These are phyloP conservation scores for Tethya wilhelma DNA, from an alignment of 37 sponge, comb jelly and placozoan genomes.

Conservation along the genomic window DNA sequence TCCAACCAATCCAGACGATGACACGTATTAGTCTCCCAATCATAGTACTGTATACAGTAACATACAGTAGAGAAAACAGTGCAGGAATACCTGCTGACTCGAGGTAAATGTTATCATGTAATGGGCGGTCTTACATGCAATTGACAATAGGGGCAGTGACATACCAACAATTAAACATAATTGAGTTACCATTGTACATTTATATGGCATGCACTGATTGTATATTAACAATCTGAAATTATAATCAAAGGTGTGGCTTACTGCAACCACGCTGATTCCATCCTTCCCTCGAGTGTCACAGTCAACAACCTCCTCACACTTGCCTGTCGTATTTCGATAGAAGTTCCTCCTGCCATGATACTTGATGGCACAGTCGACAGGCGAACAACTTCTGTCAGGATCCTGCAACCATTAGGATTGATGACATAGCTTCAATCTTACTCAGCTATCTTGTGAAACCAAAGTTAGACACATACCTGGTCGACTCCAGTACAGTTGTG, in stretches of 20 bases:
- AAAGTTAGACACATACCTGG: not conserved
- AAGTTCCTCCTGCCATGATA: conserved; percentile 87
- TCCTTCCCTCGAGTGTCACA: conserved; percentile 79
- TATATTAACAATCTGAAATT: too few species aligned
- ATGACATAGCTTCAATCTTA: not conserved
- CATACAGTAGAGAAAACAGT: not conserved
- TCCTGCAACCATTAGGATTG: conserved; percentile 41
- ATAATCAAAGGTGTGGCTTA: too few species aligned
- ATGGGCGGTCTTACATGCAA: not conserved
- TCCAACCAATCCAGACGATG: conserved; percentile 46
- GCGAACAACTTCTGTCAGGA: conserved; percentile 74
- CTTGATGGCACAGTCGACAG: conserved; percentile 90
- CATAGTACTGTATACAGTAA: conserved; percentile 81
- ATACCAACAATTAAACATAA: too few species aligned
- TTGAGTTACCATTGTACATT: too few species aligned
- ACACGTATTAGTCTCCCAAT: conserved; percentile 74
- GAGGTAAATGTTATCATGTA: not conserved
- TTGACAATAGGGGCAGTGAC: not conserved
- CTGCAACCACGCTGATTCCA: conserved; percentile 55
- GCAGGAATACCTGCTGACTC: not conserved
- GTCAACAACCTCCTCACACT: conserved; percentile 79
- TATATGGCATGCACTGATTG: too few species aligned
- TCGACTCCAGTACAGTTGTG: conserved; percentile 21
- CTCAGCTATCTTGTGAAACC: not conserved
- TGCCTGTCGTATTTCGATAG: conserved; percentile 69